phyloP scores from a whole-genome alignment of 2,113 vertebrate species.

The Microtus montanus region DNA sequence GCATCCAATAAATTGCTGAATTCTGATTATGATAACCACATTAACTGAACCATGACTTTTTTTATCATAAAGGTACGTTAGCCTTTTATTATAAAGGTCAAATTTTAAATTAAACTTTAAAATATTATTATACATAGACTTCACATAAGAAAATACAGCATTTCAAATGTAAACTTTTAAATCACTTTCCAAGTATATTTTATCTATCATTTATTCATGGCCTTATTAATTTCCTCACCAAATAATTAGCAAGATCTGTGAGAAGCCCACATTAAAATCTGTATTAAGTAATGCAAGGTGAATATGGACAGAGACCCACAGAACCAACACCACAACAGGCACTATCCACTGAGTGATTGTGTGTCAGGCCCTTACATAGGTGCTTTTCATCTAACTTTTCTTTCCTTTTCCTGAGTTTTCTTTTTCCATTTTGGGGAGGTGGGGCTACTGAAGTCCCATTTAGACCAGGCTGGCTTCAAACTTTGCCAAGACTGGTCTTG shows the following conservation, averaged over 20 bases:
- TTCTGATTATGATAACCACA: conserved; percentile 19
- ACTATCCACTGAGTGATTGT: conserved; percentile 1
- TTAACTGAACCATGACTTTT: neutral
- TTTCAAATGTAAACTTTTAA: conserved; percentile 39
- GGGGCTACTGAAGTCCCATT: neutral
- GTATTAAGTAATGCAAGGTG: neutral
- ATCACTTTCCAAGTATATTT: conserved; percentile 4
- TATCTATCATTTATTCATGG: conserved; percentile 47
- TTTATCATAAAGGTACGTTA: neutral
- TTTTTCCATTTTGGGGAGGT: neutral
- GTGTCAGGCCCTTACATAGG: neutral
- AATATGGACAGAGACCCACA: neutral
- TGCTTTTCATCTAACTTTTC: neutral
- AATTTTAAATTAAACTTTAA: conserved; percentile 54
- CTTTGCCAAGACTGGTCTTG: neutral
- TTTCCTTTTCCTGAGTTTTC: neutral
- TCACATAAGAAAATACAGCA: conserved; percentile 33
- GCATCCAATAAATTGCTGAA: conserved; percentile 22
- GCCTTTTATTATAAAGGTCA: conserved; percentile 20
- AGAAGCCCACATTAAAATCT: conserved; percentile 27
- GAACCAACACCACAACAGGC: conserved; percentile 8
- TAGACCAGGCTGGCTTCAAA: neutral
- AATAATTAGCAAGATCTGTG: conserved; percentile 22
- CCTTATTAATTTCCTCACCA: conserved; percentile 51
- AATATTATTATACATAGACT: neutral